Evolutionary conservation across 1,140 invertebrate species (phyloP).

Genomic region (Agrilus planipennis): DNA sequence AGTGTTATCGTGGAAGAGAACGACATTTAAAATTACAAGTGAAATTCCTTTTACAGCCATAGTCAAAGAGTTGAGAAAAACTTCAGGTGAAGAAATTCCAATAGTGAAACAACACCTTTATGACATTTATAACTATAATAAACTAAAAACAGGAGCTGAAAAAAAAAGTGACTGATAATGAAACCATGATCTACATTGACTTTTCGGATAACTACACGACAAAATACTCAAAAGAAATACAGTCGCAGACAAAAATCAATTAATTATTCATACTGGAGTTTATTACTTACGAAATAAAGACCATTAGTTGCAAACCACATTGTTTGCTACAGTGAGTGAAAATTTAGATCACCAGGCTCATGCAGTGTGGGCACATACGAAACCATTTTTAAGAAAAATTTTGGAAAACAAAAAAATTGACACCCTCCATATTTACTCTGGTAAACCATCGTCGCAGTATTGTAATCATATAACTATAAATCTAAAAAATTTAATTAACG

Average conservation of each 20-base stretch:
- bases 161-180: too few relatives aligned
- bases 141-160: neutral
- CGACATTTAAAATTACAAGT: too few relatives aligned
- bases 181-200: too few relatives aligned
- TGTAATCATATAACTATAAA: constrained; percentile 22
- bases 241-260: too few relatives aligned
- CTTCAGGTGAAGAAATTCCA: constrained; percentile 5
- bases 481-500: too few relatives aligned
- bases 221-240: too few relatives aligned
- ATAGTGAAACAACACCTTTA: constrained; percentile 1
- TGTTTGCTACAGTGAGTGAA: constrained; percentile 30
- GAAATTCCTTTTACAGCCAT: constrained; percentile 11
- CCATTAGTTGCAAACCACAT: constrained; percentile 21
- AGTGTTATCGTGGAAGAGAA: constrained; percentile 16
- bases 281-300: too few relatives aligned
- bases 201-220: too few relatives aligned
- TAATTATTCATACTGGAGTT: too few relatives aligned
- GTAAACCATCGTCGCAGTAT: constrained; percentile 25
- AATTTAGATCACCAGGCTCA: constrained; percentile 27
- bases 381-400: constrained; percentile 27
- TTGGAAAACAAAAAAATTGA: constrained; percentile 11
- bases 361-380: constrained; percentile 30
- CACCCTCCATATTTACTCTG: constrained; percentile 22
- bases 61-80: constrained; percentile 15
- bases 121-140: neutral